These are phyloP conservation scores for Tetramorium alpestre DNA, from an alignment of 1,140 invertebrate genomes.

Conservation along the genomic window DNA sequence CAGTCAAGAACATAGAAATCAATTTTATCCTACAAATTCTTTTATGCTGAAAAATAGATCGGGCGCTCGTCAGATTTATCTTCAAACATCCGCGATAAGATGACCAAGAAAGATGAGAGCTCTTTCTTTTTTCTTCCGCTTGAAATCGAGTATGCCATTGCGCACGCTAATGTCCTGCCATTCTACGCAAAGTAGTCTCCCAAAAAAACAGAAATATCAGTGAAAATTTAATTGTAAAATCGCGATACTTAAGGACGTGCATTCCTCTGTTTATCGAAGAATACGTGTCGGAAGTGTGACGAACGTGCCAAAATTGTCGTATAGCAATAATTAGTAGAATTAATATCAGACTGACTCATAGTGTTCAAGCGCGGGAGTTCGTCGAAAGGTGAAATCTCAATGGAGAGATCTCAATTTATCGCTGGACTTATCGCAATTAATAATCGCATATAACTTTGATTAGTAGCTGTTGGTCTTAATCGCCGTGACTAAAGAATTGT, in stretches of 20 bases:
- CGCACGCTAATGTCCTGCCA: slow-evolving; percentile 10
- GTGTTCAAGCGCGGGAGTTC: slow-evolving; percentile 49
- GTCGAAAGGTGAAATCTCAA: not conserved
- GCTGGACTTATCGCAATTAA: not conserved
- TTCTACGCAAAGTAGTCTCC: not conserved
- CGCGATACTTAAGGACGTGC: not conserved
- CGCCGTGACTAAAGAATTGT: not conserved
- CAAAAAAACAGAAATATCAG: not conserved
- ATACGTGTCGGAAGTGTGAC: not conserved
- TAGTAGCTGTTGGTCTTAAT: not conserved
- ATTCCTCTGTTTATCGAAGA: not conserved
- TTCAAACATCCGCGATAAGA: not conserved
- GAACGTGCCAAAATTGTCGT: slow-evolving; percentile 51
- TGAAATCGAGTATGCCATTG: slow-evolving; percentile 38
- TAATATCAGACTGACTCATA: slow-evolving; percentile 53
- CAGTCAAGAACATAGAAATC: not conserved
- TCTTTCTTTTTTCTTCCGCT: slow-evolving; percentile 50
- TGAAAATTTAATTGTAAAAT: slow-evolving; percentile 47
- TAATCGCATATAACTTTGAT: not conserved
- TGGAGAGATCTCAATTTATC: not conserved
- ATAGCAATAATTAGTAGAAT: slow-evolving; percentile 60
- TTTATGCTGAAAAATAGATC: slow-evolving; percentile 12
- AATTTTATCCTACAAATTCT: not conserved
- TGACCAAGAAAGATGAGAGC: slow-evolving; percentile 7
- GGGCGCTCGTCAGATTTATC: slow-evolving; percentile 5